Percentiles rank a stretch among this genome's conserved stretches.
Conservation (phyloP, 1,140 invertebrate species). For the Zaprionus camerounensis region DNA sequence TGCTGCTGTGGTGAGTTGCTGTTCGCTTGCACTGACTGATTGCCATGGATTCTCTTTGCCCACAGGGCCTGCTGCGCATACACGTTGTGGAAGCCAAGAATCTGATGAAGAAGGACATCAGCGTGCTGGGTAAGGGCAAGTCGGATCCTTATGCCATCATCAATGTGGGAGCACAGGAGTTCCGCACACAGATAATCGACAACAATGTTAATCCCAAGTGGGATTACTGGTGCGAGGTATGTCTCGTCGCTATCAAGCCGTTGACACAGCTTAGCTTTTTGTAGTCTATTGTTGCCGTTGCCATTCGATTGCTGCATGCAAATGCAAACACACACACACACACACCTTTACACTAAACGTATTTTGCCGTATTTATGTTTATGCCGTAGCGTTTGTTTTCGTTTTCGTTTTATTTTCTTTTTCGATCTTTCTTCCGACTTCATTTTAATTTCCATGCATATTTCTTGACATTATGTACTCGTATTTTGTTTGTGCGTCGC, state of each 20-base stretch:
- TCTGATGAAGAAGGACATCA: conserved; percentile 96
- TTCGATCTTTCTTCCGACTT: conserved; percentile 34
- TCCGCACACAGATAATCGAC: conserved; percentile 94
- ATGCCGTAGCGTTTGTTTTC: conserved; percentile 54
- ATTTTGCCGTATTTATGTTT: conserved; percentile 21
- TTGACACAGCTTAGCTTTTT: conserved; percentile 46
- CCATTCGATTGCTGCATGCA: conserved; percentile 73
- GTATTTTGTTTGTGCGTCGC: conserved; percentile 56
- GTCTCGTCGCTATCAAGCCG: conserved; percentile 49
- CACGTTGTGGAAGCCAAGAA: conserved; percentile 97
- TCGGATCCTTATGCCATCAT: conserved; percentile 97
- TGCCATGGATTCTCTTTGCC: neutral
- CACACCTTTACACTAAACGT: conserved; percentile 10
- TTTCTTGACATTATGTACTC: conserved; percentile 57
- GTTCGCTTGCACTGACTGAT: neutral
- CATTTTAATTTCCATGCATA: conserved; percentile 54
- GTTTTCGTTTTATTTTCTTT: conserved; percentile 53
- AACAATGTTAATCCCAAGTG: conserved; percentile 97
- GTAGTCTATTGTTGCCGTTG: conserved; percentile 62
- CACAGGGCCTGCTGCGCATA: conserved; percentile 92
- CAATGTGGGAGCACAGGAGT: conserved; percentile 94
- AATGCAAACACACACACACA: conserved; percentile 26
- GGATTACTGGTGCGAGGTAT: conserved; percentile 97
- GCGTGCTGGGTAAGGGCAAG: conserved; percentile 96
- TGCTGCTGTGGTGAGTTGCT: neutral